Evolutionary conservation across 2,888 invertebrate species (phyloP).

Genomic region (Sympetrum striolatum): DNA sequence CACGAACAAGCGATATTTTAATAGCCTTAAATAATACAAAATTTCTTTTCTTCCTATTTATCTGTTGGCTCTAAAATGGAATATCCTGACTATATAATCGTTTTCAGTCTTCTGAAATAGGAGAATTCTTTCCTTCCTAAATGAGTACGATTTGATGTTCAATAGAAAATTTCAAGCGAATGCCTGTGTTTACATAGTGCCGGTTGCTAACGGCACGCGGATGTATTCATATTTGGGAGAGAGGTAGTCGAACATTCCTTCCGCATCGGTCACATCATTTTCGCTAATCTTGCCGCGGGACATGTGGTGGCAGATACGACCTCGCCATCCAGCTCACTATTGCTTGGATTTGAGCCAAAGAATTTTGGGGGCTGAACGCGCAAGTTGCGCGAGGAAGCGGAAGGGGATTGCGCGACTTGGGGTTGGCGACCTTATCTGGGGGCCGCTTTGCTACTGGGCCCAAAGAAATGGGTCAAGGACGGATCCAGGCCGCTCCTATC

Average conservation of each 20-base stretch:
- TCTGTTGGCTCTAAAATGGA: no score
- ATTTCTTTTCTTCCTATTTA: no score
- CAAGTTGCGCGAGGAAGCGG: neutral
- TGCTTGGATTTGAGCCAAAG: neutral
- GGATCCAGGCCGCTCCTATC: neutral
- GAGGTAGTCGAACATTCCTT: neutral
- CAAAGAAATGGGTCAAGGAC: neutral
- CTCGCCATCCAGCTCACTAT: neutral
- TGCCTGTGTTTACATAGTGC: neutral
- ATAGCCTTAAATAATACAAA: no score
- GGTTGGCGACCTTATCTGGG: neutral
- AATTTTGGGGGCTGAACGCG: neutral
- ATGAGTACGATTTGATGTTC: no score
- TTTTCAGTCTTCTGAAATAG: no score
- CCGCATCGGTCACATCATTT: neutral
- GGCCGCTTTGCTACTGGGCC: neutral
- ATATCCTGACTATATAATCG: no score
- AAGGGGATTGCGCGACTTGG: neutral
- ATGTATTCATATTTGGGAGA: neutral
- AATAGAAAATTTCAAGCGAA: neutral
- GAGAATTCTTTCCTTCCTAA: no score
- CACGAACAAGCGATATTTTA: no score
- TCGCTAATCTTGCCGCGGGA: neutral
- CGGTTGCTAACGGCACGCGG: neutral
- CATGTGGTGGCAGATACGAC: neutral